A percentile compares a stretch with the other conserved stretches of the same genome.
Conservation (phyloP, 2,113 vertebrate genomes). For the Lipotes vexillifer region DNA sequence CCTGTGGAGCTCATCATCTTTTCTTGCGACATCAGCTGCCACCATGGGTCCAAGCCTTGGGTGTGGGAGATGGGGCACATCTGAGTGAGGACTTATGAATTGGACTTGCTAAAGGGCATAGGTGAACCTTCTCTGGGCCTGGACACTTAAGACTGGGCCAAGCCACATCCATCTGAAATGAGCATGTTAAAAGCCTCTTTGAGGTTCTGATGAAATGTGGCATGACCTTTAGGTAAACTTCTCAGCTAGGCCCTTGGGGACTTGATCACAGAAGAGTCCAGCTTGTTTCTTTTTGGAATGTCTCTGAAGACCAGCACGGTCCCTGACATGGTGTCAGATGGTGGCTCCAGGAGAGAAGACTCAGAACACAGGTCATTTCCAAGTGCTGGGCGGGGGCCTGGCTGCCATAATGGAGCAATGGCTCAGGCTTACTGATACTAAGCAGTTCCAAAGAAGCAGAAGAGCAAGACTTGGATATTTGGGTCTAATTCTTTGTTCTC, state of each 20-base stretch:
- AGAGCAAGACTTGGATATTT: background rate
- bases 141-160: background rate
- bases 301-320: background rate
- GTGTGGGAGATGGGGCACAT: background rate
- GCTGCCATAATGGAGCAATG: no score
- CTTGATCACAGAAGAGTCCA: background rate
- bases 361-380: background rate
- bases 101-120: background rate
- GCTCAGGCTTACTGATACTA: background rate
- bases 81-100: background rate
- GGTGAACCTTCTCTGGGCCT: background rate
- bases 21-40: background rate
- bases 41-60: rapidly evolving
- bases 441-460: background rate
- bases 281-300: background rate
- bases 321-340: background rate
- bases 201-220: background rate
- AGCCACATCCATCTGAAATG: background rate
- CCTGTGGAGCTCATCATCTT: background rate
- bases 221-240: background rate
- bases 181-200: background rate
- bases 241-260: background rate
- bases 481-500: background rate
- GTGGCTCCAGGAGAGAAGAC: background rate
- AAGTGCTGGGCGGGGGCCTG: background rate